phyloP scores from a whole-genome alignment of 2,113 vertebrate species.

The Cottus gobio region DNA sequence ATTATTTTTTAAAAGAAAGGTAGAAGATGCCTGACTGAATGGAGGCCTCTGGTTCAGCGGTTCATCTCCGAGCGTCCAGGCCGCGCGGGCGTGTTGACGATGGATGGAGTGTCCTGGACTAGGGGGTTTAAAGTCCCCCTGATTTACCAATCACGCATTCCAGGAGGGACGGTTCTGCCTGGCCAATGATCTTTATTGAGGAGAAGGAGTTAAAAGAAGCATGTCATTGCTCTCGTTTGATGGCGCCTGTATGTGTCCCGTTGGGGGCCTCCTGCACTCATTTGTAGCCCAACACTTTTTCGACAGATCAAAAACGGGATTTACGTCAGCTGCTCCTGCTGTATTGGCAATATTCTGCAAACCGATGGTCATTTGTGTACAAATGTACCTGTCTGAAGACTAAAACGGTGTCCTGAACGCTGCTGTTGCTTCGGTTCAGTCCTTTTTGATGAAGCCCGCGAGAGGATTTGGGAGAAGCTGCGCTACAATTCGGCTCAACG shows the following conservation, averaged over 20 bases:
- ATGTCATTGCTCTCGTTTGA: constrained; percentile 77
- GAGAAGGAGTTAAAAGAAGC: constrained; percentile 82
- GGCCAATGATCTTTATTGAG: constrained; percentile 81
- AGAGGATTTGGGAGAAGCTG: constrained; percentile 4
- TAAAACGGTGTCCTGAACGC: background rate
- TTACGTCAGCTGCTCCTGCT: constrained; percentile 17
- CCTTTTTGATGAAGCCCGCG: constrained; percentile 6
- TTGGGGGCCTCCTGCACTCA: constrained; percentile 35
- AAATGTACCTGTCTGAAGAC: constrained; percentile 3
- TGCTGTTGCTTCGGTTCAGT: constrained; percentile 11
- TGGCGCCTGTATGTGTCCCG: constrained; percentile 53
- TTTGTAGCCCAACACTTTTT: constrained; percentile 32
- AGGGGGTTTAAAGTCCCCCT: constrained; percentile 67
- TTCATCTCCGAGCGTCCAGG: constrained; percentile 73
- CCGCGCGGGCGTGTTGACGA: constrained; percentile 79
- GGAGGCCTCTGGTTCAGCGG: constrained; percentile 66
- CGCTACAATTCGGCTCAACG: background rate
- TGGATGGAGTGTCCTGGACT: constrained; percentile 71
- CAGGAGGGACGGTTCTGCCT: constrained; percentile 80
- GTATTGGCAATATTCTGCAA: constrained; percentile 53
- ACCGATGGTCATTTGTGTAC: constrained; percentile 53
- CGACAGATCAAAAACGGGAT: constrained; percentile 51
- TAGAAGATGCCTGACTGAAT: constrained; percentile 57
- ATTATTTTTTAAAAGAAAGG: constrained; percentile 75
- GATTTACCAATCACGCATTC: constrained; percentile 82